phyloP scores from a whole-genome alignment of 2,113 vertebrate genomes.

The Tupaia tana region DNA sequence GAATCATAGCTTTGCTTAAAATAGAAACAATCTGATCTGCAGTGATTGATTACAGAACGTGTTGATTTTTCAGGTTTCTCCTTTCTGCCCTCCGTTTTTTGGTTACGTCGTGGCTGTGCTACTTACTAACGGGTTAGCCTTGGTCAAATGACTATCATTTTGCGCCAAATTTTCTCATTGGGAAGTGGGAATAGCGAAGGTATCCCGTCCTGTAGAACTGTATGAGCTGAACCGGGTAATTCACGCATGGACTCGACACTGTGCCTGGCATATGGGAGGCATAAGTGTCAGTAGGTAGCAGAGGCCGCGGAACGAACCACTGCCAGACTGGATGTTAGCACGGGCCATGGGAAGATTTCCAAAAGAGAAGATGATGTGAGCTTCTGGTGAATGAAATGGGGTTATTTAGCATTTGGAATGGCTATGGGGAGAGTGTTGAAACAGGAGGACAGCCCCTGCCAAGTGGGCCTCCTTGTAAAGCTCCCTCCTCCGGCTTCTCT shows the following conservation, averaged over 20 bases:
- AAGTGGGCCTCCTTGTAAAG: background rate
- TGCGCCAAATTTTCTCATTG: constrained; percentile 9
- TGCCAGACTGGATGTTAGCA: background rate
- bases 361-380: background rate
- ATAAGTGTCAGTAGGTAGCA: background rate
- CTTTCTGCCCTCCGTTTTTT: background rate
- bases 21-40: background rate
- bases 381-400: background rate
- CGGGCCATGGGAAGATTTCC: background rate
- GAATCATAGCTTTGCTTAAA: background rate
- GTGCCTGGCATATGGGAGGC: background rate
- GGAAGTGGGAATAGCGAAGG: background rate
- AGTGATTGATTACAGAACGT: background rate
- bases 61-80: background rate
- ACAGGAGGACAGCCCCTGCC: background rate
- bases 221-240: background rate
- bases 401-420: background rate
- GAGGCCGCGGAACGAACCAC: background rate
- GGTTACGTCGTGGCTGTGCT: background rate
- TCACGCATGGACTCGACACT: background rate
- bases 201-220: background rate
- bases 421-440: background rate
- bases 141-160: background rate
- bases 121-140: background rate
- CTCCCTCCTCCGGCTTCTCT: background rate